phyloP scores from a whole-genome alignment of 2,888 invertebrate species.

The Chrysolina haemoptera region DNA sequence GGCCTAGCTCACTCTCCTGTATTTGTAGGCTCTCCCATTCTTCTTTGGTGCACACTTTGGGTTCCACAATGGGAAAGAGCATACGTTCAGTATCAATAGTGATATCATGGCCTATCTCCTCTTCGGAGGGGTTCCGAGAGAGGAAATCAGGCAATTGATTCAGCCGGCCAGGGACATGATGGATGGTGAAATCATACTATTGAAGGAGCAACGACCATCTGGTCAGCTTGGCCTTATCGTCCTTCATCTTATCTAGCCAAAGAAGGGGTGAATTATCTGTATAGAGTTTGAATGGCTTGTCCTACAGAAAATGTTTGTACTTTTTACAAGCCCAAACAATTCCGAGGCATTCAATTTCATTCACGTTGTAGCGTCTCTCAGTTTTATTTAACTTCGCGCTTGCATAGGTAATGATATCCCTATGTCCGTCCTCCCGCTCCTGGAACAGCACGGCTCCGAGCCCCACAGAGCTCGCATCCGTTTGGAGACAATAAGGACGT shows the following conservation, averaged over 20 bases:
- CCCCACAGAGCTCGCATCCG: constrained; percentile 49
- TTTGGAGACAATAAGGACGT: constrained; percentile 48
- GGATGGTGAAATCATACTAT: not conserved
- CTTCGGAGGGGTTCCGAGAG: not conserved
- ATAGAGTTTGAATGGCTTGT: not conserved
- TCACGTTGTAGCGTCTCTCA: no score
- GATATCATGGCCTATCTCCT: not conserved
- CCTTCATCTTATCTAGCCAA: not conserved
- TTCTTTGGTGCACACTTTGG: no score
- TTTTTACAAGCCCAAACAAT: no score
- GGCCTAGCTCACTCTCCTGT: not conserved
- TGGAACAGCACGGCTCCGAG: constrained; percentile 54
- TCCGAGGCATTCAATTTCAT: no score
- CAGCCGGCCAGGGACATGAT: not conserved
- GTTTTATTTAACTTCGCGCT: no score
- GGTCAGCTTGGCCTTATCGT: not conserved
- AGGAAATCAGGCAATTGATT: constrained; percentile 7
- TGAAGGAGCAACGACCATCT: not conserved
- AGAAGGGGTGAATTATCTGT: not conserved
- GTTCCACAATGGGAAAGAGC: not conserved
- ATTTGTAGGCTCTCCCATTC: not conserved
- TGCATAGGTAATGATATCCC: no score
- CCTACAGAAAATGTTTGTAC: no score
- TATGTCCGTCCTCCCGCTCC: not conserved
- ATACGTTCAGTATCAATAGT: not conserved